Percentiles rank a stretch among this genome's conserved stretches.
Conservation (phyloP, 2,888 invertebrate species). For the Yponomeuta cagnagella region DNA sequence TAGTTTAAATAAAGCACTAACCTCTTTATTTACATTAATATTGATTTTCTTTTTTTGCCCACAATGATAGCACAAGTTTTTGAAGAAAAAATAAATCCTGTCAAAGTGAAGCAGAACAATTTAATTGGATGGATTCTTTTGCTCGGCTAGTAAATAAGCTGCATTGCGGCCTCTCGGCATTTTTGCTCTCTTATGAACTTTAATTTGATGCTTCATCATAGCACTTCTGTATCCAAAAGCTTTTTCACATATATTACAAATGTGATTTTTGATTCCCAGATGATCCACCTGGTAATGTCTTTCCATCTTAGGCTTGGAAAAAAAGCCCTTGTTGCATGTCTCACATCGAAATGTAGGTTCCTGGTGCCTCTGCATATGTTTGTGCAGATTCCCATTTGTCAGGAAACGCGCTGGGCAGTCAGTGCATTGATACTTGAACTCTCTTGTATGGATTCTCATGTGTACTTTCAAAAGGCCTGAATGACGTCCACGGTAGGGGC, state of each 20-base stretch:
- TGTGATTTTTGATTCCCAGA: constrained; percentile 50
- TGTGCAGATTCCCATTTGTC: constrained; percentile 50
- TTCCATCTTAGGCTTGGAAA: constrained; percentile 38
- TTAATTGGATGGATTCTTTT: not conserved
- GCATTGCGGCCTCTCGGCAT: constrained; percentile 25
- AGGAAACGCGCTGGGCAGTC: constrained; percentile 49
- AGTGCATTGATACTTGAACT: constrained; percentile 50
- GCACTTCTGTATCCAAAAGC: constrained; percentile 53
- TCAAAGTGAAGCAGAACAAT: not conserved
- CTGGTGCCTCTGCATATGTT: constrained; percentile 46
- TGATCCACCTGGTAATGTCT: constrained; percentile 49
- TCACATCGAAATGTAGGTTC: constrained; percentile 47
- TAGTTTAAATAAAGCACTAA: too few species aligned
- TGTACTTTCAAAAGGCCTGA: constrained; percentile 44
- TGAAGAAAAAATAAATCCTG: too few species aligned
- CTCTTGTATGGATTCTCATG: constrained; percentile 46
- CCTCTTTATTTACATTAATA: too few species aligned
- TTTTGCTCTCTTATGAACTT: constrained; percentile 51
- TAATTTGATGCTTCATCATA: constrained; percentile 52
- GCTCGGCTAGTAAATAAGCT: constrained; percentile 28
- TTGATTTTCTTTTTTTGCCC: too few species aligned
- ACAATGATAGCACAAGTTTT: too few species aligned
- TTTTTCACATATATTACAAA: constrained; percentile 49
- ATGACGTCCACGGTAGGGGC: constrained; percentile 45
- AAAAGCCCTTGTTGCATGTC: constrained; percentile 44